phyloP scores from a whole-genome alignment of 1,140 invertebrate genomes.

The Drosophila sucinea region DNA sequence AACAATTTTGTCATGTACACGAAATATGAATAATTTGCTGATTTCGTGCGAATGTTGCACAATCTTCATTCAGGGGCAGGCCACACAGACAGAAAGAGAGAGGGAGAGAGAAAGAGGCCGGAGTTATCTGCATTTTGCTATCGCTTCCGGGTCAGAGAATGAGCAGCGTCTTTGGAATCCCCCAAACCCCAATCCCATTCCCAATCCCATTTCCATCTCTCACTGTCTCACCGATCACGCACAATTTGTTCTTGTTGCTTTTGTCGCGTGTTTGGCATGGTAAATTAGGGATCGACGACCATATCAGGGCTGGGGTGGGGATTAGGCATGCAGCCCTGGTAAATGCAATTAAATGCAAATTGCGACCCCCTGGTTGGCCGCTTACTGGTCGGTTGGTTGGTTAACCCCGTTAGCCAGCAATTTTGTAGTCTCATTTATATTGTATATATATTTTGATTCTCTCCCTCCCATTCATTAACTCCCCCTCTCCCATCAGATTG shows the following conservation, averaged over 20 bases:
- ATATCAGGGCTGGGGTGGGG: conserved; percentile 1
- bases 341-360: conserved; percentile 70
- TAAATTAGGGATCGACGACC: not conserved
- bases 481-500: not conserved
- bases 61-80: conserved; percentile 42
- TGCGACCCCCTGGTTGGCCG: conserved; percentile 31
- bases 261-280: conserved; percentile 26
- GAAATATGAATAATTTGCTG: conserved; percentile 31
- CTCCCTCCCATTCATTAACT: not conserved
- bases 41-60: conserved; percentile 41
- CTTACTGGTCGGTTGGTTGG: conserved; percentile 6
- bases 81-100: conserved; percentile 10
- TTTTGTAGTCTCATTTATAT: conserved; percentile 10
- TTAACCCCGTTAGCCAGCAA: conserved; percentile 65
- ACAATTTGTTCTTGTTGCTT: conserved; percentile 16
- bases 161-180: not conserved
- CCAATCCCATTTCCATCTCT: not conserved
- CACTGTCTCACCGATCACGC: not conserved
- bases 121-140: conserved; percentile 26
- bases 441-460: conserved; percentile 2
- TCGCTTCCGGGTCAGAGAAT: conserved; percentile 14
- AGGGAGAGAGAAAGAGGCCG: not conserved
- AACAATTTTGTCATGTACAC: conserved; percentile 26
- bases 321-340: conserved; percentile 52
- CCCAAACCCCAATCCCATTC: not conserved